phyloP scores from a whole-genome alignment of 2,888 invertebrate species.

The Hyles lineata region DNA sequence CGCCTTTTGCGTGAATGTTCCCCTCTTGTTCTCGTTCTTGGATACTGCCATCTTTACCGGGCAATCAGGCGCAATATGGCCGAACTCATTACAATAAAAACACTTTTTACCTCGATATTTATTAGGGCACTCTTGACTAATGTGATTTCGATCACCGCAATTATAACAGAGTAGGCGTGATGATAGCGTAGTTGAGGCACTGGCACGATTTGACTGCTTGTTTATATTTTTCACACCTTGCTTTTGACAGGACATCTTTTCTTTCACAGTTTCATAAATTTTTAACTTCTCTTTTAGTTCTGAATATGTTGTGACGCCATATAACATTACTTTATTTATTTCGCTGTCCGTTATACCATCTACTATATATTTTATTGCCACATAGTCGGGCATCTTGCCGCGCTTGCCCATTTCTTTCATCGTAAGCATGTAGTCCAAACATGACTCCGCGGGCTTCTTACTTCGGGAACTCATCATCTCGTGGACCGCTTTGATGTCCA shows the following conservation, averaged over 20 bases:
- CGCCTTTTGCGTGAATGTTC: background rate
- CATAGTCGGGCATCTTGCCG: constrained; percentile 42
- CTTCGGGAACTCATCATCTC: constrained; percentile 33
- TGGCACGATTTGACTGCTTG: background rate
- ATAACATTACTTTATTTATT: constrained; percentile 41
- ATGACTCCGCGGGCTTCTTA: constrained; percentile 32
- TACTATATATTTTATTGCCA: constrained; percentile 43
- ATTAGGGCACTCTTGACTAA: constrained; percentile 9
- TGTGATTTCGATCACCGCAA: constrained; percentile 8
- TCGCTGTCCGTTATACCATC: constrained; percentile 42
- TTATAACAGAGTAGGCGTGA: background rate
- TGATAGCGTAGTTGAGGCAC: no score
- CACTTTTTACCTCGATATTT: background rate
- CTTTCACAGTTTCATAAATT: constrained; percentile 36
- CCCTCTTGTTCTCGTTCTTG: background rate
- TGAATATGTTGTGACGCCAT: constrained; percentile 39
- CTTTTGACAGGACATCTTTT: constrained; percentile 25
- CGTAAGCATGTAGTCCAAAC: constrained; percentile 37
- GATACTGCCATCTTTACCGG: background rate
- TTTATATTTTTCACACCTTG: background rate
- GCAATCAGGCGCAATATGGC: background rate
- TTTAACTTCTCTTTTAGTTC: constrained; percentile 42
- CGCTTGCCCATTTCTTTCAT: constrained; percentile 34
- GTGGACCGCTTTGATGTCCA: constrained; percentile 27
- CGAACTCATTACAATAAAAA: no score